A percentile compares a stretch with the other conserved stretches of the same genome.
These are phyloP conservation scores for Melieria omissa DNA, from an alignment of 2,888 invertebrate genomes.

Conservation along the genomic window DNA sequence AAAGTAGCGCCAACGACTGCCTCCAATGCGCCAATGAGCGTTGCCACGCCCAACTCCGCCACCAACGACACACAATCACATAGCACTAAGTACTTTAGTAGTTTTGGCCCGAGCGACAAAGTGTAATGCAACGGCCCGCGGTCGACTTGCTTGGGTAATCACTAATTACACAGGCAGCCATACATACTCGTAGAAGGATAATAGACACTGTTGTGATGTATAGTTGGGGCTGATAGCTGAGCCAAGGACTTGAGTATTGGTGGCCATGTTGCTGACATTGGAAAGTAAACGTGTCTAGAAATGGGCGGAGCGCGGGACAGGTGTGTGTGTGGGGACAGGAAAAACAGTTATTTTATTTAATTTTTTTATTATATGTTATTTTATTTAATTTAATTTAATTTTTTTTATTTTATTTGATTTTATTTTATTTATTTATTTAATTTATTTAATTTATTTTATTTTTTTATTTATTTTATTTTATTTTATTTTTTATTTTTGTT, in stretches of 20 bases:
- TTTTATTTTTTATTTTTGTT: background rate
- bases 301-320: too few relatives aligned
- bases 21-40: slow-evolving; percentile 29
- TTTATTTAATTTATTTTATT: background rate
- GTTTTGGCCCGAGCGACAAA: slow-evolving; percentile 66
- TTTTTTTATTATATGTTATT: background rate
- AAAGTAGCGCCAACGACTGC: slow-evolving; percentile 32
- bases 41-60: slow-evolving; percentile 21
- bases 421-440: too few relatives aligned
- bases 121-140: slow-evolving; percentile 53
- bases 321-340: background rate
- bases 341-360: background rate
- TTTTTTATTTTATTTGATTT: background rate
- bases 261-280: too few relatives aligned
- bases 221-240: too few relatives aligned
- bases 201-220: too few relatives aligned
- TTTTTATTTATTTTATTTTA: background rate
- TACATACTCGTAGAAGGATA: too few relatives aligned
- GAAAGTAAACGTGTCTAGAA: too few relatives aligned
- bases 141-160: background rate
- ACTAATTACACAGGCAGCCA: background rate
- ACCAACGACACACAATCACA: background rate
- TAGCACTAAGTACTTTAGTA: slow-evolving; percentile 64
- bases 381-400: background rate
- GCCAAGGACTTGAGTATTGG: too few relatives aligned